Conservation (phyloP, 2,888 invertebrate species). For the Meandrusa payeni region DNA sequence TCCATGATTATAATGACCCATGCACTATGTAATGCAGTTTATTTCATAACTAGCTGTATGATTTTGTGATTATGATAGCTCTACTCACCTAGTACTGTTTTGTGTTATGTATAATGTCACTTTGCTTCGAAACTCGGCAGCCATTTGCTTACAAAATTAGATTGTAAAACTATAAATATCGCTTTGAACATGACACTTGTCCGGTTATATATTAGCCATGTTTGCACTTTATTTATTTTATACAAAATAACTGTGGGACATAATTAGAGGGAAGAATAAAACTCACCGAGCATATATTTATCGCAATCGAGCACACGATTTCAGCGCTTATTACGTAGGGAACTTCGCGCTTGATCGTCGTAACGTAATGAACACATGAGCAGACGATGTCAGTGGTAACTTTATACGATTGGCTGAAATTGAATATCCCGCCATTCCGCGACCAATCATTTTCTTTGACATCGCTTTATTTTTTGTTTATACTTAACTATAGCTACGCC, state of each 20-base stretch:
- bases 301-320: constrained; percentile 74
- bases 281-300: constrained; percentile 71
- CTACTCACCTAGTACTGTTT: constrained; percentile 34
- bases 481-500: constrained; percentile 60
- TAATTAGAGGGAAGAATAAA: constrained; percentile 47
- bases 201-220: constrained; percentile 18
- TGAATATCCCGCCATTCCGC: constrained; percentile 63
- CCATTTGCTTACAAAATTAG: constrained; percentile 80
- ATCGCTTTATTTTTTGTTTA: constrained; percentile 77
- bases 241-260: constrained; percentile 29
- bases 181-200: constrained; percentile 33
- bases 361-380: constrained; percentile 65
- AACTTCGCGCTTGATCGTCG: constrained; percentile 66
- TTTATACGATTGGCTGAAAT: constrained; percentile 62
- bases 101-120: constrained; percentile 54
- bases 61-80: constrained; percentile 22
- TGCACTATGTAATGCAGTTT: constrained; percentile 5
- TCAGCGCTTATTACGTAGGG: constrained; percentile 79
- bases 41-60: constrained; percentile 24
- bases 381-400: constrained; percentile 55
- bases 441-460: constrained; percentile 50
- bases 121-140: constrained; percentile 73
- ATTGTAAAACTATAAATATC: constrained; percentile 67
- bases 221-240: constrained; percentile 29
- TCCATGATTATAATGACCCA: not conserved